These are phyloP conservation scores for Orchestes rusci DNA, from an alignment of 2,888 invertebrate genomes.

Conservation along the genomic window DNA sequence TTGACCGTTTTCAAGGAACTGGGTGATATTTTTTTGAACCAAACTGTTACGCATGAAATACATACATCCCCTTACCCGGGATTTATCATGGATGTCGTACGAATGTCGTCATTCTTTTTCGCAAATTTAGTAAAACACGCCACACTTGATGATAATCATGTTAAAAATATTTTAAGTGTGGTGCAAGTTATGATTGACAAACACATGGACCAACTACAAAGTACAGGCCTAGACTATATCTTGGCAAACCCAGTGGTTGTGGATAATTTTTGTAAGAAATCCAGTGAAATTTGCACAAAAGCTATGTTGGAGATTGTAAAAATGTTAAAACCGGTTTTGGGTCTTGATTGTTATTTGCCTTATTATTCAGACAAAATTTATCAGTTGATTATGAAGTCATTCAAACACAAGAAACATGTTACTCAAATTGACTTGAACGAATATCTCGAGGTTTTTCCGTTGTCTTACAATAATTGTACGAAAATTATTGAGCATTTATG, in stretches of 20 bases:
- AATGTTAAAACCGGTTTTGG: conserved; percentile 14
- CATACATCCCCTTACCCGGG: conserved; percentile 23
- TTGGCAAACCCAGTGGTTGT: no score
- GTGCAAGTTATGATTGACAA: no score
- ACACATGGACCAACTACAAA: no score
- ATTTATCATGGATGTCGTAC: conserved; percentile 31
- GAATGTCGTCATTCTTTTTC: conserved; percentile 33
- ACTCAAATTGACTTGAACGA: conserved; percentile 36
- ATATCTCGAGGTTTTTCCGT: conserved; percentile 44
- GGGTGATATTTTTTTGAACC: conserved; percentile 29
- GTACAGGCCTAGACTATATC: no score
- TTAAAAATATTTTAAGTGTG: no score
- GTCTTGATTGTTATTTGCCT: conserved; percentile 39
- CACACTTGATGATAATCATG: conserved; percentile 19
- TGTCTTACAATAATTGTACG: conserved; percentile 42
- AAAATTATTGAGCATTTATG: conserved; percentile 42
- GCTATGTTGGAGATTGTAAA: conserved; percentile 31
- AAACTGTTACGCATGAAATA: conserved; percentile 21
- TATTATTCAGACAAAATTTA: conserved; percentile 52
- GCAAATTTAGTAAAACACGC: conserved; percentile 27
- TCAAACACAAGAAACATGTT: conserved; percentile 41
- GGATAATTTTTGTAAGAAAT: no score
- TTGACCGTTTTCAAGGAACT: conserved; percentile 29
- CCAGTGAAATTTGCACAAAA: no score
- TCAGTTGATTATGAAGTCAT: conserved; percentile 37